Evolutionary conservation across 1,140 invertebrate species (phyloP).

Genomic region (Drosophila grimshawi): DNA sequence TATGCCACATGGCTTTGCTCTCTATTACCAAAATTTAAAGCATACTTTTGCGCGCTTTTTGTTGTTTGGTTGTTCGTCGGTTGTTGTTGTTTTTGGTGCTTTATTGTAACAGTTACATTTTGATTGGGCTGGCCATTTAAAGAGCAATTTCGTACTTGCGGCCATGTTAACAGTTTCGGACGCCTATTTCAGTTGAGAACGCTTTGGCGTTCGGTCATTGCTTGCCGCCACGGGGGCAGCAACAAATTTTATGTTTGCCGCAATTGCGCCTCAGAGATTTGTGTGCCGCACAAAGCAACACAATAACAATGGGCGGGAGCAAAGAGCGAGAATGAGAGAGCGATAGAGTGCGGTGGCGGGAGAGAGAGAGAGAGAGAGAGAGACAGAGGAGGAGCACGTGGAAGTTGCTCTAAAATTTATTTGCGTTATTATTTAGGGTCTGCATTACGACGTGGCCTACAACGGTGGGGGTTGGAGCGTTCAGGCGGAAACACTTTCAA

Average conservation of each 20-base stretch:
- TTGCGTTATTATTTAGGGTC: conserved; percentile 69
- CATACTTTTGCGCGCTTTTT: conserved; percentile 50
- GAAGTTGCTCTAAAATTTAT: conserved; percentile 68
- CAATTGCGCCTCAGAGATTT: conserved; percentile 78
- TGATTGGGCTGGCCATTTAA: conserved; percentile 65
- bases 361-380: background rate
- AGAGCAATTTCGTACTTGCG: conserved; percentile 43
- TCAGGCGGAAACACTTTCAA: background rate
- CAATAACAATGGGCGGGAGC: background rate
- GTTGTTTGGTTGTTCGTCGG: conserved; percentile 7
- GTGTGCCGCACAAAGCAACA: conserved; percentile 34
- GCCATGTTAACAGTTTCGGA: conserved; percentile 36
- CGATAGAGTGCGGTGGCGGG: background rate
- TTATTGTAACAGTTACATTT: conserved; percentile 68
- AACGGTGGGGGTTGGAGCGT: background rate
- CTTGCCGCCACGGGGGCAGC: conserved; percentile 25
- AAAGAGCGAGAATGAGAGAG: background rate
- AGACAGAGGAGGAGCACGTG: background rate
- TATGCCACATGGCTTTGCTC: background rate
- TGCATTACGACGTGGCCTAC: background rate
- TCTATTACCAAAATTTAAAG: conserved; percentile 58
- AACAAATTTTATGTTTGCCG: conserved; percentile 66
- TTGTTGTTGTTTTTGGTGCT: conserved; percentile 17
- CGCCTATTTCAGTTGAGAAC: conserved; percentile 13
- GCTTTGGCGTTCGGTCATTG: background rate